phyloP scores from a whole-genome alignment of 2,888 invertebrate species.

The Hirudinaria manillensis region DNA sequence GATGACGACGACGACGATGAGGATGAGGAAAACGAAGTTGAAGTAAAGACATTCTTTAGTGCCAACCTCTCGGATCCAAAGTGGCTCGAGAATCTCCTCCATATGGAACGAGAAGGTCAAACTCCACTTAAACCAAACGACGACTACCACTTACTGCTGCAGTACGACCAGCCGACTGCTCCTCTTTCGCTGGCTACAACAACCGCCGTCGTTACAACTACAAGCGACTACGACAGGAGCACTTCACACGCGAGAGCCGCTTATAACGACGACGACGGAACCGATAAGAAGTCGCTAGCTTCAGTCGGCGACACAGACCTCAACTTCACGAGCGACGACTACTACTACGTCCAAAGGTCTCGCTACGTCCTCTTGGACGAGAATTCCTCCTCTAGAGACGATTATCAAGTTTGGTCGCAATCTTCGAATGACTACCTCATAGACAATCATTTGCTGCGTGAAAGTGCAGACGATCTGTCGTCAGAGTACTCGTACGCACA shows the following conservation, averaged over 20 bases:
- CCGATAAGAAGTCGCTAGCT: too few relatives aligned
- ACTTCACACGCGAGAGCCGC: too few relatives aligned
- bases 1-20: neutral
- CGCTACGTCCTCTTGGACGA: neutral
- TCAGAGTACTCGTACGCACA: neutral
- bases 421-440: neutral
- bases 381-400: neutral
- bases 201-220: neutral
- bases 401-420: neutral
- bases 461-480: neutral
- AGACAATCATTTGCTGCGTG: too few relatives aligned
- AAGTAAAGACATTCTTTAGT: slow-evolving; percentile 17
- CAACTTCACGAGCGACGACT: neutral
- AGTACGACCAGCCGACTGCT: neutral
- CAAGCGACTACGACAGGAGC: too few relatives aligned
- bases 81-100: slow-evolving; percentile 5
- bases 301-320: too few relatives aligned
- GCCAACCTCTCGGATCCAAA: slow-evolving; percentile 14
- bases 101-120: neutral
- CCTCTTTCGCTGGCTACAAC: neutral
- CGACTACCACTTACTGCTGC: too few relatives aligned
- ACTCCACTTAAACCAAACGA: too few relatives aligned
- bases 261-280: neutral
- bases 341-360: neutral
- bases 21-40: neutral